Evolutionary conservation across 2,888 invertebrate species (phyloP).

Genomic region (Kuschelorhynchus macadamiae): DNA sequence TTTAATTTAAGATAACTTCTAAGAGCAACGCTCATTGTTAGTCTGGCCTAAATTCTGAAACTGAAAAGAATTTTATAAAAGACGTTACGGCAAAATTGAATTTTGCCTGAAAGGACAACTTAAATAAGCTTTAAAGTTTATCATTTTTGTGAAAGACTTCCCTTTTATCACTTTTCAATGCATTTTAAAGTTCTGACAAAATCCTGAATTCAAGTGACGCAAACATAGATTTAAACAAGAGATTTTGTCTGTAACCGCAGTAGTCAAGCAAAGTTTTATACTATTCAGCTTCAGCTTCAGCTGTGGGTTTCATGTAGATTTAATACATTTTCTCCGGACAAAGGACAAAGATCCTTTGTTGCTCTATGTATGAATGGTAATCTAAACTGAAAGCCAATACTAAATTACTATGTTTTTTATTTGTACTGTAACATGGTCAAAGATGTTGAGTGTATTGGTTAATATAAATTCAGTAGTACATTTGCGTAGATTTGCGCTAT

Average conservation of each 20-base stretch:
- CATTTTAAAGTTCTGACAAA: not conserved
- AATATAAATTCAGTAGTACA: too few species aligned
- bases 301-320: not conserved
- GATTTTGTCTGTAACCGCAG: constrained; percentile 6
- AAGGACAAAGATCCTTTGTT: not conserved
- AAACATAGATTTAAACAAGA: constrained; percentile 1
- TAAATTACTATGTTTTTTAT: too few species aligned
- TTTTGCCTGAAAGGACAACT: not conserved
- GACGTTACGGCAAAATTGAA: not conserved
- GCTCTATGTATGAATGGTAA: not conserved
- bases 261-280: constrained; percentile 3
- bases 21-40: too few species aligned
- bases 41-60: too few species aligned
- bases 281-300: not conserved
- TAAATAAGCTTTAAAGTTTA: not conserved
- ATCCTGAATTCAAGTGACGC: not conserved
- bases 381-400: too few species aligned
- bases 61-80: not conserved
- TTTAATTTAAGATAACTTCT: too few species aligned
- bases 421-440: too few species aligned
- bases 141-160: not conserved
- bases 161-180: not conserved
- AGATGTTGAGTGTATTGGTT: too few species aligned
- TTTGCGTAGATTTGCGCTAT: too few species aligned
- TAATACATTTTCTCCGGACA: not conserved